Evolutionary conservation across 2,888 invertebrate genomes (phyloP), one percentile per base, ranked within the genome.

Genomic region (Acrocyrtus sp.): DNA sequence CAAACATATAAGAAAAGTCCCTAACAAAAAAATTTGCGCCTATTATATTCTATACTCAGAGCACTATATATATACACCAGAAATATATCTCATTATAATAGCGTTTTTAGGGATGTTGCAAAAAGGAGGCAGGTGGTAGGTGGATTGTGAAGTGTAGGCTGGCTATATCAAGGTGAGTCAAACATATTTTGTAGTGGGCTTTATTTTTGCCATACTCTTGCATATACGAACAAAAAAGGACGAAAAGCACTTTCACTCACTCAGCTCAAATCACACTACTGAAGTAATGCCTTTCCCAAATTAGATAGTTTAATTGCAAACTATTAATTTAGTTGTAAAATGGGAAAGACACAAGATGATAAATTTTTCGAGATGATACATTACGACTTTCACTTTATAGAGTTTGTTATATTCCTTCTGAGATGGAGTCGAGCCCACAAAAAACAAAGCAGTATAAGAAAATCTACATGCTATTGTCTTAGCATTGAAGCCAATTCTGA

Each of bases 221-320:
- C 47, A 45, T 17, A 45, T 45, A 45, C 5, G 47, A 45, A 47
- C 66, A 45, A 56, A 56, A 54, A 48, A 45, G 43, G 45, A 48
- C 47, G 48, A 58, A 43, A 61, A 56, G 54, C 69, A 62, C 69
- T 69, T 69, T 69, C 69, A 69, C 69, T 69, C 29, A 53, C 45
- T 51, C 51, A 5, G 53, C 3, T 26, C n/a, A n/a, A n/a, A n/a
- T n/a, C n/a, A n/a, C n/a, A n/a, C n/a, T n/a, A n/a, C n/a, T n/a
- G n/a, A n/a, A n/a, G n/a, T n/a, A n/a, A n/a, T n/a, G n/a, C n/a
- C n/a, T n/a, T n/a, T n/a, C n/a, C n/a, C n/a, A n/a, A n/a, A n/a
- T n/a, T n/a, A n/a, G n/a, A n/a, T n/a, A n/a, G n/a, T n/a, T n/a
- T n/a, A n/a, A n/a, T n/a, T n/a, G n/a, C n/a, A n/a, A n/a, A n/a